A percentile compares a stretch with the other conserved stretches of the same genome.
Evolutionary conservation across 2,113 vertebrate genomes (phyloP).

Genomic region (Odocoileus hemionus): DNA sequence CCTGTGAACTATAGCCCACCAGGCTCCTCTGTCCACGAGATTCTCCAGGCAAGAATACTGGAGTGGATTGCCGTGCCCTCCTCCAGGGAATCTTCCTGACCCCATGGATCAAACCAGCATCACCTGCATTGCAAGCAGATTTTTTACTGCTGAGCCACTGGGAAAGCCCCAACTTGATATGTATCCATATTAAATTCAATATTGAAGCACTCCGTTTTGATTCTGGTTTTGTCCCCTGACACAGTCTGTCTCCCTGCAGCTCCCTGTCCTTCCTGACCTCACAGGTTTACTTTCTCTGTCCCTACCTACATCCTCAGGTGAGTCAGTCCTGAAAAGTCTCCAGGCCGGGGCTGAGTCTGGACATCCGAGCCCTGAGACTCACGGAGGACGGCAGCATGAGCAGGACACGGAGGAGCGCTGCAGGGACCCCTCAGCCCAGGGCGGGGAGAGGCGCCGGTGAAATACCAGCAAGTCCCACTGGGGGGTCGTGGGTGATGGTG

Average conservation of each 20-base stretch:
- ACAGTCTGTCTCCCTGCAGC: neutral
- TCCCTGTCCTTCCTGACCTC: neutral
- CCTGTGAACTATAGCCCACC: neutral
- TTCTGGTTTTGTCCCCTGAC: neutral
- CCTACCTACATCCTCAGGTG: neutral
- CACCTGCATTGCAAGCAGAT: neutral
- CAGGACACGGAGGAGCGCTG: rapidly evolving
- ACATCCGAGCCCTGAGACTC: neutral
- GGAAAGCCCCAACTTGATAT: neutral
- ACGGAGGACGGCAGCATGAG: neutral
- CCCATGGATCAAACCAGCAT: neutral
- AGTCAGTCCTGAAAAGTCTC: neutral
- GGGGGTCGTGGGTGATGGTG: rapidly evolving
- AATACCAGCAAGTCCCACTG: neutral
- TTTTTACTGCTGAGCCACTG: neutral
- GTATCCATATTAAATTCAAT: neutral
- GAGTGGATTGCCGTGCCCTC: neutral
- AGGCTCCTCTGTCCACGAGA: neutral
- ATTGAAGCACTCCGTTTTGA: neutral
- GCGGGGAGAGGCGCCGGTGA: rapidly evolving
- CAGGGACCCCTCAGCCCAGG: neutral
- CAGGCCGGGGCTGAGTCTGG: neutral
- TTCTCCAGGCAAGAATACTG: neutral
- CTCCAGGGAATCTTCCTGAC: neutral
- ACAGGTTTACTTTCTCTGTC: neutral